Base-by-base conservation (phyloP, 1,140 invertebrate species). In the Atta cephalotes region DNA sequence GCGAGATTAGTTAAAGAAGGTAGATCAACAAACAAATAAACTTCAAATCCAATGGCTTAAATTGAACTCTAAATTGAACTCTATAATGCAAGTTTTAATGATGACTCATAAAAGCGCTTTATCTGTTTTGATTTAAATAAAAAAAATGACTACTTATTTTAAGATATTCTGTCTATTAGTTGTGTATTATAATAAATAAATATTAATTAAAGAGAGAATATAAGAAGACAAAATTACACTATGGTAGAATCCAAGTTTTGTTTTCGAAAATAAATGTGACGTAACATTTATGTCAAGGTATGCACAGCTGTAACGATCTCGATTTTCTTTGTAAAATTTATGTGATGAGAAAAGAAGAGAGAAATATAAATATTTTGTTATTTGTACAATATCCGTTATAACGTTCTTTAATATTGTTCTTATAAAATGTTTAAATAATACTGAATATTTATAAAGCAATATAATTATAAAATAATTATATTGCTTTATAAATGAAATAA, bases 281-380 rank as follows among this genome's bases (percentile, higher is more conserved):
- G 25, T 65, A 65, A 65, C 18, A 1, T 49, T 16, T 25, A 18
- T 21, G 35, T 39, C 7, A 56, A 58, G 31, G 78, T 86, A 70
- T 66, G 70, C 16, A 62, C 0, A 39, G 3, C 49, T n/a, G 25
- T 58, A 92, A 94, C 74, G 94, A 93, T 88, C 90, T 94, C 70
- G 93, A 94, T 16, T 93, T 90, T 74, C 92, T 92, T 92, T 35
- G 78, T 95, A 39, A 89, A 94, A 58, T 93, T 87, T 93, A 93
- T 81, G 78, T 93, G 25, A 12, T 21, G 58, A 4, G 21, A 25
- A 56, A 65, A 65, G 21, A 65, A 28, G 14, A 65, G 16, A 65
- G 28, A 60, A 94, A 95, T 92, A 93, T 95, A 95, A 93, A 92
- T 95, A 94, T 79, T 51, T 51, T 51, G 2, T 51, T 51, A 51